These are phyloP conservation scores for Serrognathus titanus DNA, from an alignment of 2,888 invertebrate genomes.

Conservation along the genomic window DNA sequence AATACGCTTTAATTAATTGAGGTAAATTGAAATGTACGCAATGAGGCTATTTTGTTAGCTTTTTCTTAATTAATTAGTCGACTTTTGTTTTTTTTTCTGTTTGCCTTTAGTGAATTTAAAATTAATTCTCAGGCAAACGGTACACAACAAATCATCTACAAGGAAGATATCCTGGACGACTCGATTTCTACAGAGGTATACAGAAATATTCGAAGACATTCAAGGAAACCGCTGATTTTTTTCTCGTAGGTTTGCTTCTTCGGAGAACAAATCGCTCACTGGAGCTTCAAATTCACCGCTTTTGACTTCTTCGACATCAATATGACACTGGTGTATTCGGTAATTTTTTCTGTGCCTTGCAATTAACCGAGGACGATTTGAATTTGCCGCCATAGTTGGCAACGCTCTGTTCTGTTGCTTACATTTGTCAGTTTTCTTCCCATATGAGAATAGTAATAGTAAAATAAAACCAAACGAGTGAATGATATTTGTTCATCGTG, in stretches of 20 bases:
- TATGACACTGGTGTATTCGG: slow-evolving; percentile 19
- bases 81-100: not conserved
- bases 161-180: not conserved
- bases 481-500: no score
- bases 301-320: slow-evolving; percentile 21
- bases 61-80: no score
- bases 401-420: no score
- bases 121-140: slow-evolving; percentile 4
- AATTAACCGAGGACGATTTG: no score
- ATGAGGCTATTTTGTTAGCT: no score
- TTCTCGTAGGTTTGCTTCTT: slow-evolving; percentile 12
- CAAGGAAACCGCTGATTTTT: not conserved
- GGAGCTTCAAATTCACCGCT: slow-evolving; percentile 24
- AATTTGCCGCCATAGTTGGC: not conserved
- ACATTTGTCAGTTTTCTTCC: no score
- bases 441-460: no score
- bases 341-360: slow-evolving; percentile 1
- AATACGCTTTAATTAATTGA: no score
- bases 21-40: no score
- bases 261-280: slow-evolving; percentile 24
- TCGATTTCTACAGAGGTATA: no score
- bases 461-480: no score
- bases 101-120: not conserved
- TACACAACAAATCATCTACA: not conserved
- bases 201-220: not conserved